Base-by-base conservation (phyloP, 1,140 invertebrate genomes). In the Psix sp. region DNA sequence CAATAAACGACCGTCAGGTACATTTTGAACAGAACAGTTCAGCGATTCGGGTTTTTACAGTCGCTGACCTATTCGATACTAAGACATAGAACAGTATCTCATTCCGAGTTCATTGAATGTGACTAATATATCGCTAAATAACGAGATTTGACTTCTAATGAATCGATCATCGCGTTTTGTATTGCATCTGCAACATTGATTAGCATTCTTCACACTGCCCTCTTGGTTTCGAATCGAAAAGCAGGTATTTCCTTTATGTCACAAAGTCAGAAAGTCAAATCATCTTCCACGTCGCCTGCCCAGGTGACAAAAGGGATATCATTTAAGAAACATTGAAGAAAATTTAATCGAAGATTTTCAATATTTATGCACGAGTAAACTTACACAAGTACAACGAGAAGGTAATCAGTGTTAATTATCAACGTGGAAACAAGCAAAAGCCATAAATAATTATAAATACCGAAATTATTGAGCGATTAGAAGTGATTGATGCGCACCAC, bases 331-430 rank as follows among this genome's bases (percentile, higher is more conserved):
- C 13, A 11, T 6, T 33, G 29, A 35, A 10, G 15, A 31, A 18
- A 42, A 20, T 35, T 14, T 20, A 24, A 26, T 33, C 29, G 14
- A 56, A 6, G 3, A 29, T 51, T 40, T 49, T 43, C 4, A 51
- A 35, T 56, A 62, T 60, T 73, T 13, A 40, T 40, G 45, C 49
- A 54, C 40, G 46, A 68, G 48, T 63, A 66, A 71, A 62, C 40
- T 59, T 62, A 63, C 40, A 73, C 65, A 73, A 74, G 75, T 74
- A 73, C 75, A 74, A 71, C 75, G 70, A 77, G 70, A 73, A 68
- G 68, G 54, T 67, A 73, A 74, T 71, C 54, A 70, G 42, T 76
- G 74, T 73, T 73, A 73, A 72, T 65, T 70, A 70, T 68, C 13
- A 39, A 72, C 54, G 48, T 68, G 57, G 46, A 57, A 71, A n/a